Base-by-base conservation (phyloP, 2,888 invertebrate species). In the Frankliniella fusca region DNA sequence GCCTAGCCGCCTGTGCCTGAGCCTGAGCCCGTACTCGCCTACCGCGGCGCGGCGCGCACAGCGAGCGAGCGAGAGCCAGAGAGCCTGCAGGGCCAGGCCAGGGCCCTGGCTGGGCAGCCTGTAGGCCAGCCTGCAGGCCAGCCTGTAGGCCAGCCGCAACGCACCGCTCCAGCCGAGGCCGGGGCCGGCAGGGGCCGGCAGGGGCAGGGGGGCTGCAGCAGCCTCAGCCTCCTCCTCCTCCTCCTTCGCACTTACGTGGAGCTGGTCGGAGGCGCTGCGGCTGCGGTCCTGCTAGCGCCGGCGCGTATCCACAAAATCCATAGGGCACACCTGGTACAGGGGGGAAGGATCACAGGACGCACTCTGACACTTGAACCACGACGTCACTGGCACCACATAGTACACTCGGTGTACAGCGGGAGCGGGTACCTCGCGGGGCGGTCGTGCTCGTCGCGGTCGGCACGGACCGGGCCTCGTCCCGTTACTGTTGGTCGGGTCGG, bases 231-330 rank as follows among this genome's bases (percentile, higher is more conserved):
- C 70, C 70, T 20, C 70, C 10, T 12, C 12, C 50, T 18, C 18
- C 54, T 27, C 9, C 9, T 27, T 23, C 12, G 70, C 61, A 76
- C 70, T 76, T 76, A 76, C 70, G 70, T 76, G 70, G n/a, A 76
- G 23, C 70, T 10, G 23, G 27, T 10, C 23, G 27, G 70, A 27
- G 70, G 38, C 70, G 12, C 0, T 23, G 23, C 61, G 61, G 61
- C 61, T n/a, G 61, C 7, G n/a, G n/a, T n/a, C 1, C 15, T 15
- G 70, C 70, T 76, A 76, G 27, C 27, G 70, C 27, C 70, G 70
- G 27, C 27, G 27, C 23, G 70, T 76, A 76, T 76, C 70, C 70
- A 76, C 70, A 76, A 76, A 76, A 76, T 76, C 70, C 70, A 76
- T 76, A 76, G 27, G 70, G 70, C 70, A 38, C 38, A 76, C 27